These are phyloP conservation scores for Pachyrhynchus sulphureomaculatus DNA, from an alignment of 1,140 invertebrate species.

Conservation along the genomic window DNA sequence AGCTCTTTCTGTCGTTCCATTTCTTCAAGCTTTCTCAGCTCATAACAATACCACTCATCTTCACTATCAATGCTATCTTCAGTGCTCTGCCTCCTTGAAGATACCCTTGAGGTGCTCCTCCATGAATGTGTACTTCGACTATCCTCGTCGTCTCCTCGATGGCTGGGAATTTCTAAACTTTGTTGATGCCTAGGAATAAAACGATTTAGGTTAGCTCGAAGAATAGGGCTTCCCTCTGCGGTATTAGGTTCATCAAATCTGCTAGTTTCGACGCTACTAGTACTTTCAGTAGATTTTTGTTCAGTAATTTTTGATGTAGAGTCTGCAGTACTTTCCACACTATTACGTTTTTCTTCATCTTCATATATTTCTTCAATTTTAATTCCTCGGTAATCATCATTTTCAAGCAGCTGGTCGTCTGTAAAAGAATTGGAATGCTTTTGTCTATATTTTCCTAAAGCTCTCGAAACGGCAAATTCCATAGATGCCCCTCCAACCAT, in stretches of 20 bases:
- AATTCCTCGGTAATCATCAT: constrained; percentile 55
- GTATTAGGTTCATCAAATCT: constrained; percentile 40
- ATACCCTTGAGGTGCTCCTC: constrained; percentile 81
- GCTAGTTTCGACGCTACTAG: constrained; percentile 46
- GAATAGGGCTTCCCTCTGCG: constrained; percentile 63
- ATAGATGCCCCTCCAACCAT: constrained; percentile 64
- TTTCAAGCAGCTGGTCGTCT: constrained; percentile 61
- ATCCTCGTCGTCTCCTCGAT: constrained; percentile 77
- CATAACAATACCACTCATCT: constrained; percentile 92
- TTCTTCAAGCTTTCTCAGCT: constrained; percentile 82
- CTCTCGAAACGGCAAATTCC: constrained; percentile 82
- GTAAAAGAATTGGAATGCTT: constrained; percentile 69
- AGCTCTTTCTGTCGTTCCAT: constrained; percentile 74
- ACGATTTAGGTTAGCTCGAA: constrained; percentile 58
- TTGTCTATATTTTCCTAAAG: constrained; percentile 78
- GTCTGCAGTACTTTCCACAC: constrained; percentile 40
- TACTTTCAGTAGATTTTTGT: constrained; percentile 51
- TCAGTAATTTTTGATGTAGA: constrained; percentile 47
- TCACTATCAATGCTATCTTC: constrained; percentile 92
- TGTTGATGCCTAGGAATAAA: constrained; percentile 71
- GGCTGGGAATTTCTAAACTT: constrained; percentile 75
- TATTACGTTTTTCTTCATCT: constrained; percentile 48
- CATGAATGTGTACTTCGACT: constrained; percentile 83
- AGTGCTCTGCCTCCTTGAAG: constrained; percentile 84
- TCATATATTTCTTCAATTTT: constrained; percentile 53